Evolutionary conservation across 2,113 vertebrate genomes (phyloP).

Genomic region (Perognathus longimembris): DNA sequence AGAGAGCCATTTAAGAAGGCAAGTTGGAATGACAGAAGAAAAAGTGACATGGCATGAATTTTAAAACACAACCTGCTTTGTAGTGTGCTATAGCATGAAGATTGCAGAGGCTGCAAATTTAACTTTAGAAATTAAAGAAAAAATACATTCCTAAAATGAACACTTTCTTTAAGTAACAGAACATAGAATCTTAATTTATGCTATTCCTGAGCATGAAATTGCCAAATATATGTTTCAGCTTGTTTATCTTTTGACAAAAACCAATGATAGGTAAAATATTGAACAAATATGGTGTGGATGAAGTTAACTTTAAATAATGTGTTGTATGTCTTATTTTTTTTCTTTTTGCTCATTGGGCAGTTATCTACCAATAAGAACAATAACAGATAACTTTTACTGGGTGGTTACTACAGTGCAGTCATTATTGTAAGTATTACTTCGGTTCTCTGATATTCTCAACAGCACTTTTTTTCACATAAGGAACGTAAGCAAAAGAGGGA

Average conservation of each 20-base stretch:
- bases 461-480: neutral
- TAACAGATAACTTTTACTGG: neutral
- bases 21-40: neutral
- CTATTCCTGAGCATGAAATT: neutral
- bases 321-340: conserved; percentile 11
- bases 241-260: neutral
- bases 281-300: neutral
- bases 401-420: neutral
- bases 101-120: neutral
- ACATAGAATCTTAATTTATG: conserved; percentile 5
- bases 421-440: neutral
- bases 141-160: conserved; percentile 5
- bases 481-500: neutral
- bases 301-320: neutral
- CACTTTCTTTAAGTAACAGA: neutral
- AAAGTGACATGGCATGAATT: conserved; percentile 15
- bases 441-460: neutral
- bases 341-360: neutral
- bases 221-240: neutral
- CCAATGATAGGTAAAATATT: neutral
- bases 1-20: conserved; percentile 17
- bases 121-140: neutral
- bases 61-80: conserved; percentile 21
- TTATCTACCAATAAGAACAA: neutral
- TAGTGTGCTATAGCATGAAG: neutral